Evolutionary conservation across 2,888 invertebrate species (phyloP).

Genomic region (Drosophila ustulata): DNA sequence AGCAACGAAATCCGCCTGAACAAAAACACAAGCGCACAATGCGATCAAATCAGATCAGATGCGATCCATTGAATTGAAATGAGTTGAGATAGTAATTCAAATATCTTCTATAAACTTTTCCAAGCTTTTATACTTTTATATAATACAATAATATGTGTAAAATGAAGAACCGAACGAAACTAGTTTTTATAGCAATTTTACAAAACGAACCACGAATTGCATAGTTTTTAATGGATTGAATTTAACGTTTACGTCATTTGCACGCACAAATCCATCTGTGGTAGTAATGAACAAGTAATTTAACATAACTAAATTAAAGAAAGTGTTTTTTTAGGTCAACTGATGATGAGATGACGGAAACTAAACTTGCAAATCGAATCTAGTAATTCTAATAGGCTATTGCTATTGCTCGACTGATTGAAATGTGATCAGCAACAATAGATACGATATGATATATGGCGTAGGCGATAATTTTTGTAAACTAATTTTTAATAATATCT

Average conservation of each 20-base stretch:
- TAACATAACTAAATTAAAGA: constrained; percentile 50
- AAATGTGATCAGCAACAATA: constrained; percentile 62
- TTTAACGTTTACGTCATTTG: constrained; percentile 59
- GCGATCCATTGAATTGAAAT: constrained; percentile 41
- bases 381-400: constrained; percentile 45
- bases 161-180: constrained; percentile 77
- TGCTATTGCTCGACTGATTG: constrained; percentile 85
- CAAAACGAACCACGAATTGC: constrained; percentile 72
- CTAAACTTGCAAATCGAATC: constrained; percentile 57
- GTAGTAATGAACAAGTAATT: constrained; percentile 55
- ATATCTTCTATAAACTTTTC: constrained; percentile 75
- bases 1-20: constrained; percentile 79
- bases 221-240: constrained; percentile 74
- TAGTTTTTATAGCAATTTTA: constrained; percentile 82
- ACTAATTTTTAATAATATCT: constrained; percentile 60
- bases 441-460: constrained; percentile 28
- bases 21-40: constrained; percentile 49
- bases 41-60: constrained; percentile 41
- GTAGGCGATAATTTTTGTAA: constrained; percentile 68
- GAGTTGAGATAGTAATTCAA: constrained; percentile 50
- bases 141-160: constrained; percentile 75
- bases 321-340: constrained; percentile 67
- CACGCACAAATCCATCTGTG: constrained; percentile 57
- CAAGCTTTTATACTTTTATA: constrained; percentile 80
- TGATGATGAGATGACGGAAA: constrained; percentile 63